phyloP scores from a whole-genome alignment of 2,113 vertebrate genomes.

The Ibidorhyncha struthersii region DNA sequence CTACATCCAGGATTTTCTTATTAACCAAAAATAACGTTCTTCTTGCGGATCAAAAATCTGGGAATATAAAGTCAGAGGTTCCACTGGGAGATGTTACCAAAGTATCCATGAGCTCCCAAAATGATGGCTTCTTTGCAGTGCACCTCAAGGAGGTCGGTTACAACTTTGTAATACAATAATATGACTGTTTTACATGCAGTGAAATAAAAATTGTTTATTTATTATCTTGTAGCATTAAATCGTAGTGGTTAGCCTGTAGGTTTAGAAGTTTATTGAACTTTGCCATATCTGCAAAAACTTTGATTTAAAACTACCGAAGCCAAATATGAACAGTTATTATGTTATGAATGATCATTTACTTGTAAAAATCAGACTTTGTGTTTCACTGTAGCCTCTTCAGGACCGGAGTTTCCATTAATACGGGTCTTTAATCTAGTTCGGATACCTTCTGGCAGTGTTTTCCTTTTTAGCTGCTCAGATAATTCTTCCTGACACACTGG shows the following conservation, averaged over 20 bases:
- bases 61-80: constrained; percentile 92
- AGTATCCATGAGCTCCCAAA: constrained; percentile 94
- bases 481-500: background rate
- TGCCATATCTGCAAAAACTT: background rate
- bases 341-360: background rate
- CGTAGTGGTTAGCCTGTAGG: background rate
- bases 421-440: background rate
- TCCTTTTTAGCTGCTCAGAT: background rate
- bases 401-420: background rate
- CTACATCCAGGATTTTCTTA: constrained; percentile 90
- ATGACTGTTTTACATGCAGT: background rate
- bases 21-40: constrained; percentile 93
- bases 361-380: background rate
- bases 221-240: background rate
- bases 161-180: background rate
- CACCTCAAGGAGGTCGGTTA: constrained; percentile 90
- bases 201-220: background rate
- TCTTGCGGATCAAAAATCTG: constrained; percentile 95
- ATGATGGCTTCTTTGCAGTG: constrained; percentile 93
- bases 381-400: background rate
- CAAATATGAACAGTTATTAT: background rate
- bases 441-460: background rate
- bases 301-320: background rate
- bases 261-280: background rate
- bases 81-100: constrained; percentile 90